phyloP scores from a whole-genome alignment of 23 tunicate genomes.

The Phallusia fumigata region DNA sequence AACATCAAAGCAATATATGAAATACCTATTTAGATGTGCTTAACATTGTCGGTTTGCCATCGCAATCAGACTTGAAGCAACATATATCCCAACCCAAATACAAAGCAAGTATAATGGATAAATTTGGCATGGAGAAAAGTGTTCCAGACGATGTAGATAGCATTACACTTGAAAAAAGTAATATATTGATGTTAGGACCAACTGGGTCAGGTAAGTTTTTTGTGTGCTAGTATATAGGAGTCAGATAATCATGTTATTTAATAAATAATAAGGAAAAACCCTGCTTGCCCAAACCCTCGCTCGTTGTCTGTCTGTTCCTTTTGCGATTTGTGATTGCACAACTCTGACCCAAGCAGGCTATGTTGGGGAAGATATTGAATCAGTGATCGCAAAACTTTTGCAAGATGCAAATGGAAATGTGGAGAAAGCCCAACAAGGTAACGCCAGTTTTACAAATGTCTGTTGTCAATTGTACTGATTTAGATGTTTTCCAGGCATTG shows the following conservation, averaged over 20 bases:
- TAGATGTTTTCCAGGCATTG: slow-evolving; percentile 47
- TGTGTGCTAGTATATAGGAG: too few species aligned
- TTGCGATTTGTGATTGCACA: slow-evolving; percentile 97
- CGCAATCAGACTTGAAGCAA: background rate
- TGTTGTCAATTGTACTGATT: too few species aligned
- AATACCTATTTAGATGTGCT: slow-evolving; percentile 78
- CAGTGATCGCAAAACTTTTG: slow-evolving; percentile 84
- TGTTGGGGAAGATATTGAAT: slow-evolving; percentile 97
- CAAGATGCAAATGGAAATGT: slow-evolving; percentile 93
- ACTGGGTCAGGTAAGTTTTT: slow-evolving; percentile 99
- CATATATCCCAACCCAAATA: background rate
- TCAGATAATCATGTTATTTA: too few species aligned
- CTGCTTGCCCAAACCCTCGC: slow-evolving; percentile 91
- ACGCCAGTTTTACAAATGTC: background rate
- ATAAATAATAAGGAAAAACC: slow-evolving; percentile 96
- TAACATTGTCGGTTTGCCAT: slow-evolving; percentile 75
- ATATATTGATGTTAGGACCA: slow-evolving; percentile 93
- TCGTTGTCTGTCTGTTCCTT: slow-evolving; percentile 86
- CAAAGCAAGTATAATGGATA: background rate
- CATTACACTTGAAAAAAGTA: slow-evolving; percentile 77
- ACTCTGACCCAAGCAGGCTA: slow-evolving; percentile 97
- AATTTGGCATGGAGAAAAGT: slow-evolving; percentile 6
- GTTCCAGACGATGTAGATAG: slow-evolving; percentile 15
- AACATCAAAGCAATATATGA: too few species aligned
- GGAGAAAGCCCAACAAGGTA: slow-evolving; percentile 90